These are phyloP conservation scores for Glareola pratincola DNA, from an alignment of 2,113 vertebrate species.

Conservation along the genomic window DNA sequence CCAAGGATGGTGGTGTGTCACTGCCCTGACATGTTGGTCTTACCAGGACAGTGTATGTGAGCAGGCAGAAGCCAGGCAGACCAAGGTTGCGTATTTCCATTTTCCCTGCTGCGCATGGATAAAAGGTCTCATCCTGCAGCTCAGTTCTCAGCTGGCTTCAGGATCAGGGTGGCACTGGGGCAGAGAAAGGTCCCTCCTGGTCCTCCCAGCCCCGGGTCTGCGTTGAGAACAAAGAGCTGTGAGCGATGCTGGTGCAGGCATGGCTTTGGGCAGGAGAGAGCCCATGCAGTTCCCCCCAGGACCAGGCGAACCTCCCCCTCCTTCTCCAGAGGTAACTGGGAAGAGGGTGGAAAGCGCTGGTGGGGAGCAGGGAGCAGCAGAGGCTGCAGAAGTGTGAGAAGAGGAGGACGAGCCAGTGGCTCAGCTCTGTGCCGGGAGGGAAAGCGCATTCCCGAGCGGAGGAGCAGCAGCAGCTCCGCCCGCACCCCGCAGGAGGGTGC, in stretches of 20 bases:
- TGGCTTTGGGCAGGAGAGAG: neutral
- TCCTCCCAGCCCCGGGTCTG: neutral
- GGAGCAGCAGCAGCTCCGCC: neutral
- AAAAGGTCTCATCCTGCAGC: neutral
- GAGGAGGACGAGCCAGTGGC: accelerated
- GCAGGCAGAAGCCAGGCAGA: neutral
- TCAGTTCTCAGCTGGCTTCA: neutral
- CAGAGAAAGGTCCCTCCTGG: neutral
- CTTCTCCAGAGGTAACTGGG: neutral
- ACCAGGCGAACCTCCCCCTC: accelerated
- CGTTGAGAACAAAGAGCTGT: accelerated
- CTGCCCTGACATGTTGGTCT: neutral
- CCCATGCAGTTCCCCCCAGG: accelerated
- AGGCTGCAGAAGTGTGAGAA: neutral
- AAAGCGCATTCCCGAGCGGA: accelerated
- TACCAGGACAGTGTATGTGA: no score
- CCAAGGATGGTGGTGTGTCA: neutral
- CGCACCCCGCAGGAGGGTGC: neutral
- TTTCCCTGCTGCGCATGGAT: neutral
- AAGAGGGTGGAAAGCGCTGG: neutral
- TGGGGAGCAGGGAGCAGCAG: neutral
- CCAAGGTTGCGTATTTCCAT: neutral
- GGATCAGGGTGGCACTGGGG: neutral
- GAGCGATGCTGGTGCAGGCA: accelerated
- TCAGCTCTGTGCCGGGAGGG: neutral